Percentiles rank a stretch among this genome's conserved stretches.
Conservation (phyloP, 2,797 vertebrate species). For the Falco novaeseelandiae region DNA sequence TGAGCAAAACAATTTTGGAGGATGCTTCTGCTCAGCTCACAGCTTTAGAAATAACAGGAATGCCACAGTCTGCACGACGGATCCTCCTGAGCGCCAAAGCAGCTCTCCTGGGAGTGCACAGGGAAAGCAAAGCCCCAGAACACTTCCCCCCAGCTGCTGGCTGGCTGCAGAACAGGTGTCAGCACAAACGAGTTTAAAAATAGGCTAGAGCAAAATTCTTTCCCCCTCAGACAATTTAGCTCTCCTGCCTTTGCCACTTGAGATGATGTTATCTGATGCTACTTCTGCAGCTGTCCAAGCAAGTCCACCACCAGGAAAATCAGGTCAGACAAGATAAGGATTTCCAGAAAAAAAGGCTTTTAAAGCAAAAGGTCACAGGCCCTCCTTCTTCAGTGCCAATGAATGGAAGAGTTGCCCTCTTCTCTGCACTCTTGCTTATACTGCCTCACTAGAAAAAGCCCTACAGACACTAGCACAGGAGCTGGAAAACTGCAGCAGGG, state of each 20-base stretch:
- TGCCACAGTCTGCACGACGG: not conserved
- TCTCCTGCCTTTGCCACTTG: not conserved
- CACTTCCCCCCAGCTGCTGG: not conserved
- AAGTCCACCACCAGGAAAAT: not conserved
- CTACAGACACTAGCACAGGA: not conserved
- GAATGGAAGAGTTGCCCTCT: not conserved
- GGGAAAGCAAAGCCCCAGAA: not conserved
- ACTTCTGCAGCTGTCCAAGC: not conserved
- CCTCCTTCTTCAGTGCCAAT: not conserved
- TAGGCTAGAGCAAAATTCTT: not conserved
- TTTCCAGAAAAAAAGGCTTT: not conserved
- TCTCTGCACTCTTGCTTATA: not conserved
- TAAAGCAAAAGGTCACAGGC: not conserved
- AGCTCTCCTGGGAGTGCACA: not conserved
- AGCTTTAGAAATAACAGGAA: not conserved
- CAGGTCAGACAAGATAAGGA: not conserved
- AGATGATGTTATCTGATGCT: not conserved
- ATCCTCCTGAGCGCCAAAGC: not conserved
- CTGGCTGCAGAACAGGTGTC: not conserved
- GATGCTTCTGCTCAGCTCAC: not conserved
- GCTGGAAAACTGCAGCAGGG: not conserved
- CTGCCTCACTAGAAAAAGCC: not conserved
- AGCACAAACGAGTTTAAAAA: slow-evolving; percentile 15
- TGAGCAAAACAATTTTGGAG: not conserved
- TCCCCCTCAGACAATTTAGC: not conserved